phyloP scores from a whole-genome alignment of 2,113 vertebrate genomes.

The Chionodraco myersi region DNA sequence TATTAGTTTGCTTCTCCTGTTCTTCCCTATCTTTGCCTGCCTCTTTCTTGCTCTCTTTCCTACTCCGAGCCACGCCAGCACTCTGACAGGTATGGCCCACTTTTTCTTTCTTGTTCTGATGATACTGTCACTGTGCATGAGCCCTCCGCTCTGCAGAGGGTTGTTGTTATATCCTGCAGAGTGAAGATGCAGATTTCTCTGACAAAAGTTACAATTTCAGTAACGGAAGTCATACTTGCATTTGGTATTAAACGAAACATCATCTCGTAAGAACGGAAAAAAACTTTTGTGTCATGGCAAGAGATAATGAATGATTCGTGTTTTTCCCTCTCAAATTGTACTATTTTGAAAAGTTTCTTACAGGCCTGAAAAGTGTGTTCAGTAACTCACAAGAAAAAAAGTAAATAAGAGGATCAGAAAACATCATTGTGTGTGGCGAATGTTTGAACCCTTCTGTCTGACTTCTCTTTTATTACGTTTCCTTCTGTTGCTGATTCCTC shows the following conservation, averaged over 20 bases:
- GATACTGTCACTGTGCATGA: conserved; percentile 37
- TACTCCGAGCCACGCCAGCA: conserved; percentile 52
- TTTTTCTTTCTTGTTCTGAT: conserved; percentile 54
- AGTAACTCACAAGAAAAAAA: not conserved
- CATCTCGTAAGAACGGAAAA: not conserved
- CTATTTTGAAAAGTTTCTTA: not conserved
- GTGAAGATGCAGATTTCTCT: not conserved
- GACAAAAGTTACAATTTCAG: not conserved
- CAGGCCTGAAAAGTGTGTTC: not conserved
- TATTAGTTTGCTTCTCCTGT: conserved; percentile 33
- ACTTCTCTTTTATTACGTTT: not conserved
- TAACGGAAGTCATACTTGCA: no score
- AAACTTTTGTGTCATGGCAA: not conserved
- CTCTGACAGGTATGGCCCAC: conserved; percentile 76
- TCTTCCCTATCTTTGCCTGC: conserved; percentile 32
- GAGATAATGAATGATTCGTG: not conserved
- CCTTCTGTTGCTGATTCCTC: not conserved
- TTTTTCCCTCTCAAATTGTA: not conserved
- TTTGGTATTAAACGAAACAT: not conserved
- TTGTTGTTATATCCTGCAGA: not conserved
- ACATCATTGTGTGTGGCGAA: not conserved
- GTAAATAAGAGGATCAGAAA: not conserved
- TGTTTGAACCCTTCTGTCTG: not conserved
- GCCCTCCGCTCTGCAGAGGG: not conserved
- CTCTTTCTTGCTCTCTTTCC: conserved; percentile 58